Conservation (phyloP, 2,888 invertebrate genomes). For the Seira sanloemensis region DNA sequence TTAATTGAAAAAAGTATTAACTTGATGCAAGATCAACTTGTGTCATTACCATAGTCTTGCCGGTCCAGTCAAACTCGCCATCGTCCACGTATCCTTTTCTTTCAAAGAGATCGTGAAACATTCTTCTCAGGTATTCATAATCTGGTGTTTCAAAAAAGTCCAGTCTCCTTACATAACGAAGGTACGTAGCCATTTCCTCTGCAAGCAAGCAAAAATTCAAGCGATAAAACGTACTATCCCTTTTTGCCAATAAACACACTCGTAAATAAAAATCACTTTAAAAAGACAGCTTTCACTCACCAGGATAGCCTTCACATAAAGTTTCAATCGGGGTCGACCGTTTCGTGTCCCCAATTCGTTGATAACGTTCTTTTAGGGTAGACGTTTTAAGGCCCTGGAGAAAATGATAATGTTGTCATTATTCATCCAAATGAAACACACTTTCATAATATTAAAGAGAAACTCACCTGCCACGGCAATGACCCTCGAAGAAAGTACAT, state of each 20-base stretch:
- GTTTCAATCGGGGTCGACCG: slow-evolving; percentile 98
- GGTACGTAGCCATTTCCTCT: slow-evolving; percentile 98
- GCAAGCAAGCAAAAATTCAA: slow-evolving; percentile 77
- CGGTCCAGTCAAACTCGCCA: slow-evolving; percentile 97
- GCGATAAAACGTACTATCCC: too few species aligned
- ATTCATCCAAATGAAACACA: background rate
- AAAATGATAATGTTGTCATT: slow-evolving; percentile 87
- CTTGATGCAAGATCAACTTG: background rate
- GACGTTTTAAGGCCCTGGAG: slow-evolving; percentile 99
- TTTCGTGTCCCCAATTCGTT: slow-evolving; percentile 99
- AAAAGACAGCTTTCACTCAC: slow-evolving; percentile 74
- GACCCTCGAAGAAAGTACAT: slow-evolving; percentile 99
- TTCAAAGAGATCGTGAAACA: slow-evolving; percentile 92
- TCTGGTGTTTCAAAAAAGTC: slow-evolving; percentile 99
- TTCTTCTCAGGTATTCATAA: slow-evolving; percentile 97
- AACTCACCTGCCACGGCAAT: slow-evolving; percentile 89
- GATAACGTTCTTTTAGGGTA: slow-evolving; percentile 99
- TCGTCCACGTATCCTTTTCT: slow-evolving; percentile 83
- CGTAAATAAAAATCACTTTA: background rate
- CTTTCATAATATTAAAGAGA: too few species aligned
- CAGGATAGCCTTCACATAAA: slow-evolving; percentile 82
- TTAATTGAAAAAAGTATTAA: slow-evolving; percentile 45
- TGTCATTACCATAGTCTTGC: slow-evolving; percentile 82
- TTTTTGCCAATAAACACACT: background rate
- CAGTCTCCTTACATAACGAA: slow-evolving; percentile 95